Conservation (phyloP, 2,113 vertebrate species). For the Onychostoma macrolepis region DNA sequence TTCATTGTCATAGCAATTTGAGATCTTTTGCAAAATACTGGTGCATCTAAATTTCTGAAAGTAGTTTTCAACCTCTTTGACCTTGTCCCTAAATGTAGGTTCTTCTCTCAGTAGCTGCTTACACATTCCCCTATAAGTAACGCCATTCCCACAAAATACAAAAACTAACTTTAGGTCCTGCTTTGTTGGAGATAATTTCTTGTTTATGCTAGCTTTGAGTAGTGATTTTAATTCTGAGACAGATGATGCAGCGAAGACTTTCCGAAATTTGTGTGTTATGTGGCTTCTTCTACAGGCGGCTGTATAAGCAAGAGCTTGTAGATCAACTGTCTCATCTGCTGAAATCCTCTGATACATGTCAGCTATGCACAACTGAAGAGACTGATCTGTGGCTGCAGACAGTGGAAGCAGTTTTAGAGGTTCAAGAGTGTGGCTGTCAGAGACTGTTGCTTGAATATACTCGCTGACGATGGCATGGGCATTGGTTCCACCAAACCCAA, state of each 20-base stretch:
- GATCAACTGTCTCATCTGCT: slow-evolving; percentile 57
- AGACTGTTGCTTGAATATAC: slow-evolving; percentile 60
- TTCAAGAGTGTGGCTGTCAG: slow-evolving; percentile 53
- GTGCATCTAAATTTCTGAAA: slow-evolving; percentile 70
- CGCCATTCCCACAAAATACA: slow-evolving; percentile 84
- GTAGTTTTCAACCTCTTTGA: slow-evolving; percentile 73
- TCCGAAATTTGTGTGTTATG: slow-evolving; percentile 77
- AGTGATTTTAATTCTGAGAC: slow-evolving; percentile 74
- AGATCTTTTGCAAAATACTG: slow-evolving; percentile 67
- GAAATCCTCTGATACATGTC: slow-evolving; percentile 74
- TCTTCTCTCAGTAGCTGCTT: slow-evolving; percentile 74
- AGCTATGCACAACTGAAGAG: slow-evolving; percentile 69
- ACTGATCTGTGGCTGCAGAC: slow-evolving; percentile 80
- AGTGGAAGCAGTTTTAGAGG: slow-evolving; percentile 75
- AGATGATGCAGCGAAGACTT: slow-evolving; percentile 76
- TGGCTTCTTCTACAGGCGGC: slow-evolving; percentile 88
- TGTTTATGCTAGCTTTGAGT: slow-evolving; percentile 60
- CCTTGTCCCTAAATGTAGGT: slow-evolving; percentile 78
- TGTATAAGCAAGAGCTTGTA: slow-evolving; percentile 79
- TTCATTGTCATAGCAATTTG: slow-evolving; percentile 57
- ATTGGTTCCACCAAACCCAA: slow-evolving; percentile 90
- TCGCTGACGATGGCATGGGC: slow-evolving; percentile 81
- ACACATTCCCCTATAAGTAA: slow-evolving; percentile 78
- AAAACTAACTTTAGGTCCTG: slow-evolving; percentile 74
- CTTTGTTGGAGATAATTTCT: slow-evolving; percentile 53